Evolutionary conservation across 2,113 vertebrate genomes (phyloP).

Genomic region (Struthidea cinerea): DNA sequence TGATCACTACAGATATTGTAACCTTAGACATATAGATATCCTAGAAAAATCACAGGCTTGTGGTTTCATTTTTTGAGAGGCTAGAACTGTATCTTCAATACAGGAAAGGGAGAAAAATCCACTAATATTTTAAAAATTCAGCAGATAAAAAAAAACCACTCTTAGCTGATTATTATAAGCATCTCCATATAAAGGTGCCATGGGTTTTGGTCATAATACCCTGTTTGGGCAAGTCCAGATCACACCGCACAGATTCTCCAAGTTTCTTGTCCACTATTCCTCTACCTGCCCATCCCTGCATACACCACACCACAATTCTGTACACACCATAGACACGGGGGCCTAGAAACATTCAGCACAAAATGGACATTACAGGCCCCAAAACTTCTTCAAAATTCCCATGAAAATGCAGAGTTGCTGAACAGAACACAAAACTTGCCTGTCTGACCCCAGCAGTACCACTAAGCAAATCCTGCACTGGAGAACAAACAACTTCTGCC

Average conservation of each 20-base stretch:
- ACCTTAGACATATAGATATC: not conserved
- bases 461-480: not conserved
- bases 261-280: not conserved
- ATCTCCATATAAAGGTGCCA: not conserved
- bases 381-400: not conserved
- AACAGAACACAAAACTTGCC: not conserved
- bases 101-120: not conserved
- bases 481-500: not conserved
- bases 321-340: not conserved
- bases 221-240: not conserved
- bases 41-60: not conserved
- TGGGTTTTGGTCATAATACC: not conserved
- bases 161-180: not conserved
- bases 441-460: not conserved
- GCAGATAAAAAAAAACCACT: not conserved
- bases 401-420: not conserved
- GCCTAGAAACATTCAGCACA: not conserved
- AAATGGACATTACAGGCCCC: not conserved
- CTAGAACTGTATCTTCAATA: not conserved
- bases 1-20: not conserved
- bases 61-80: not conserved
- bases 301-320: fast-evolving
- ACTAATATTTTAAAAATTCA: not conserved
- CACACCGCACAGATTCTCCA: not conserved
- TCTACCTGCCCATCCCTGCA: not conserved